phyloP scores from a whole-genome alignment of 2,113 vertebrate species.

The Pyrgilauda ruficollis region DNA sequence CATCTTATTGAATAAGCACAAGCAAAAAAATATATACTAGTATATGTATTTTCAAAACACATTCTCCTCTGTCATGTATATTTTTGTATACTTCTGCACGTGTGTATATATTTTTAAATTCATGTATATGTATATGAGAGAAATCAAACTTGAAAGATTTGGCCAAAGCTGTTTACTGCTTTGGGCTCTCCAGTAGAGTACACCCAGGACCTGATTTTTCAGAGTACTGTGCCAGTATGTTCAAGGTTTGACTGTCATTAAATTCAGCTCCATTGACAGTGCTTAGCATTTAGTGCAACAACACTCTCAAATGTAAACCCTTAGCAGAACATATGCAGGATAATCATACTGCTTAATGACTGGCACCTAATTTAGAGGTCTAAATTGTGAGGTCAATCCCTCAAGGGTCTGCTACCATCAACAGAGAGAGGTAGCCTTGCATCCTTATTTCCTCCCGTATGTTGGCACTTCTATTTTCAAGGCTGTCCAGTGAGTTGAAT shows the following conservation, averaged over 20 bases:
- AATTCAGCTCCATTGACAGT: background rate
- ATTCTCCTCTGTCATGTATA: background rate
- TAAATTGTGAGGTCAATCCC: conserved; percentile 21
- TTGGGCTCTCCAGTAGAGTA: background rate
- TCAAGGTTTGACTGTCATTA: background rate
- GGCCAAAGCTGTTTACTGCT: background rate
- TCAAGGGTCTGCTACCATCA: background rate
- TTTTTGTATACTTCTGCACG: background rate
- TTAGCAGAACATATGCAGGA: background rate
- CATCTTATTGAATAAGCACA: background rate
- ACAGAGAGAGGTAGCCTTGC: background rate
- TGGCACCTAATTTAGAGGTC: conserved; percentile 1
- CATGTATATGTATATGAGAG: background rate
- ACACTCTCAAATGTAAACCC: background rate
- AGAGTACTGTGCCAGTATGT: background rate
- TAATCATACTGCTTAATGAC: conserved; percentile 9
- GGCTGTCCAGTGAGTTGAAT: background rate
- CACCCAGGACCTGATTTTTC: background rate
- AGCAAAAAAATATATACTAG: background rate
- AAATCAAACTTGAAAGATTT: background rate
- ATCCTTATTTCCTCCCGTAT: background rate
- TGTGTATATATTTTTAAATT: background rate
- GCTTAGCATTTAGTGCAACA: background rate
- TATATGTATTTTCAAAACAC: background rate
- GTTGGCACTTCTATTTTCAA: background rate